phyloP scores from a whole-genome alignment of 1,140 invertebrate genomes.

The Zophobas morio region DNA sequence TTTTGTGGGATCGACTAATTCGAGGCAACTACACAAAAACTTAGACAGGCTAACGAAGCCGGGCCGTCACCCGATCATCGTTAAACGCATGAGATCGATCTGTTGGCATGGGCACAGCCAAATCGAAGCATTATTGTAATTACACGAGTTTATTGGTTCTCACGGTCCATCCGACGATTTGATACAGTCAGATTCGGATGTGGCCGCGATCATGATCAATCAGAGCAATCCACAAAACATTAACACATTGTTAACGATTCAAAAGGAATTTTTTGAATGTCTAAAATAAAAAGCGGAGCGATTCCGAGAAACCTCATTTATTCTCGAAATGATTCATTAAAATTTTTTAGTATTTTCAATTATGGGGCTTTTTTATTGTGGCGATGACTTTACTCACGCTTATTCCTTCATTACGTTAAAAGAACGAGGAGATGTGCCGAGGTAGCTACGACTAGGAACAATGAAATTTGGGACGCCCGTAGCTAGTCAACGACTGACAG shows the following conservation, averaged over 20 bases:
- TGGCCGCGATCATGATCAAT: slow-evolving; percentile 3
- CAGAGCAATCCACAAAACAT: slow-evolving; percentile 38
- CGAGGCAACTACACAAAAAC: slow-evolving; percentile 13
- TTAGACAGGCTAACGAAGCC: neutral
- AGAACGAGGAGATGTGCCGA: slow-evolving; percentile 3
- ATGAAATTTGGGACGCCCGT: no score
- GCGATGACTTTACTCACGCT: slow-evolving; percentile 12
- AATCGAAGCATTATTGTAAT: slow-evolving; percentile 40
- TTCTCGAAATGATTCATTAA: slow-evolving; percentile 43
- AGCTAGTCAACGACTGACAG: no score
- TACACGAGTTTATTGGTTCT: slow-evolving; percentile 42
- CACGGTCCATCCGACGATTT: slow-evolving; percentile 44
- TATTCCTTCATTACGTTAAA: slow-evolving; percentile 25
- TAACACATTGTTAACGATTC: slow-evolving; percentile 47
- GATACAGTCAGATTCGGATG: slow-evolving; percentile 18
- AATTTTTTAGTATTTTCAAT: slow-evolving; percentile 41
- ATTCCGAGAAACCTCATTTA: slow-evolving; percentile 37
- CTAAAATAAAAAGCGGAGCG: slow-evolving; percentile 32
- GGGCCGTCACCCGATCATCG: neutral
- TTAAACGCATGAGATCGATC: slow-evolving; percentile 31
- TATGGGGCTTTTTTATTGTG: slow-evolving; percentile 12
- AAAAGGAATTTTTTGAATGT: slow-evolving; percentile 44
- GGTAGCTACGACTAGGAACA: neutral
- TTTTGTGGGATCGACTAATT: slow-evolving; percentile 36
- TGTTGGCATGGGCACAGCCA: neutral